A percentile compares a stretch with the other conserved stretches of the same genome.
phyloP scores from a whole-genome alignment of 2,113 vertebrate species.

The Psilopsiagon aurifrons region DNA sequence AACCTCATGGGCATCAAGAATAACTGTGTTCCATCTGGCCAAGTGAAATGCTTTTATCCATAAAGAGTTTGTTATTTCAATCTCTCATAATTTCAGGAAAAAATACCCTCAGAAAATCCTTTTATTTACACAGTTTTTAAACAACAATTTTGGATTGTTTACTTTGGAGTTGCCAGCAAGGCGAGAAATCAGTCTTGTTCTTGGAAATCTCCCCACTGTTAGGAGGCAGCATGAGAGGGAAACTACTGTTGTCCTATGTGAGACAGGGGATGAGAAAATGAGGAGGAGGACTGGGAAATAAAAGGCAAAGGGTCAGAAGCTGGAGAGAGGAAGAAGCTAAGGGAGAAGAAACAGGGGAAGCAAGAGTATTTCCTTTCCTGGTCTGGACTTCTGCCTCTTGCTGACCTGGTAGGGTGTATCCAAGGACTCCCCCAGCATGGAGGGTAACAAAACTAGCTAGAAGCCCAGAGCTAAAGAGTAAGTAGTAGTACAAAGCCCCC shows the following conservation, averaged over 20 bases:
- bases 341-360: neutral
- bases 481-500: neutral
- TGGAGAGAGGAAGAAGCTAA: neutral
- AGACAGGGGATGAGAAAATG: neutral
- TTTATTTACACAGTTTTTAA: conserved; percentile 30
- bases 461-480: neutral
- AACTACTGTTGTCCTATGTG: neutral
- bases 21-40: neutral
- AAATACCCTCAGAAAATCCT: neutral
- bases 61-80: conserved; percentile 34
- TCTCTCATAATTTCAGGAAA: conserved; percentile 7
- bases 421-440: neutral
- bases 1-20: neutral
- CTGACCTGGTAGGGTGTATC: neutral
- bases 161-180: conserved; percentile 1
- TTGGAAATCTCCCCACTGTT: neutral
- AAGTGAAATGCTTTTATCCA: conserved; percentile 19
- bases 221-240: neutral
- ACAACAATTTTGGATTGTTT: conserved; percentile 17
- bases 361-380: neutral
- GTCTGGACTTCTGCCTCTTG: neutral
- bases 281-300: neutral
- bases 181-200: neutral
- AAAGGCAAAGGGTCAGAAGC: neutral
- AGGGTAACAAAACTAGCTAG: neutral